Evolutionary conservation across 2,797 vertebrate genomes (phyloP), one percentile per base, ranked within the genome.

Genomic region (Oreochromis grahami): DNA sequence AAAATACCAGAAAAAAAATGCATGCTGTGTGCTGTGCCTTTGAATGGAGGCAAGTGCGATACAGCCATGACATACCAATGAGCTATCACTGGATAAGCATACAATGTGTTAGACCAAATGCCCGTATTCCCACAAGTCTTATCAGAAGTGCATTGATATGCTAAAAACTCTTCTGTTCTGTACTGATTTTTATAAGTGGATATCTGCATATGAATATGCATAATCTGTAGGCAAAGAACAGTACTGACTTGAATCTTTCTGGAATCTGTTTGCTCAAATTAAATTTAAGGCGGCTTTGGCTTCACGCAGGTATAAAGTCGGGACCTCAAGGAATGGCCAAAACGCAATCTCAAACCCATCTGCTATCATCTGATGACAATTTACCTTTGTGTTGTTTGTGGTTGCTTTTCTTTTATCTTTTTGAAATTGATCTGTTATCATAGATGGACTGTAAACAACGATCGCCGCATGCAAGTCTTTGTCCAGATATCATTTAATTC

Each of bases 1-100:
- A 93, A 94, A 95, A 93, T 89, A 94, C 90, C 89, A 88, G 87
- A 77, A 84, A 92, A 83, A 91, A 87, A 89, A 91, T 52, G 84
- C 85, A 78, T 36, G 87, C 78, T 26, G 89, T 88, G 89, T 87
- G 86, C 87, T 50, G 80, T 80, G 85, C 84, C 77, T 88, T 74
- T 81, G 87, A 93, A 89, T 70, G 53, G 79, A 91, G 85, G 52
- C 21, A 14, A 89, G 65, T 19, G 3, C 17, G 78, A 89, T 77
- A 91, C 93, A 81, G 60, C 86, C 53, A 36, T 58, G 70, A 89
- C 86, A 94, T 94, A 92, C 88, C 89, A 95, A 95, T 94, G 90
- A 92, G 91, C 84, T 77, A 84, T 81, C 58, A 79, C 77, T 78
- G 90, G 76, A 89, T 87, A 84, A 86, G 89, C 76, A 90, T 79